Conservation (phyloP, 1,140 invertebrate species). For the Trachelipus rathkii region DNA sequence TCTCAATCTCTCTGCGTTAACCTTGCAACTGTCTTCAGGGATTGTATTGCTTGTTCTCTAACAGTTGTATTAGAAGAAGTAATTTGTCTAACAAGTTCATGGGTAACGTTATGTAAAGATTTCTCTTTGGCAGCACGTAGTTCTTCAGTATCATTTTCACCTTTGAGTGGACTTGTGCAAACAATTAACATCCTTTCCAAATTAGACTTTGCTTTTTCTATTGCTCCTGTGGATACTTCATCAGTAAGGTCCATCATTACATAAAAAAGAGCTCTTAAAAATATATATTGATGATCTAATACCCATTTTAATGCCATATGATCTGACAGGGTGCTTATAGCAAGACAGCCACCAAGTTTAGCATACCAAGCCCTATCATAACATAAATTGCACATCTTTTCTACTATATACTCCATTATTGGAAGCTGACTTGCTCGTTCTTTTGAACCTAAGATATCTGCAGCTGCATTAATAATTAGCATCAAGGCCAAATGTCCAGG, state of each 20-base stretch:
- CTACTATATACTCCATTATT: slow-evolving; percentile 90
- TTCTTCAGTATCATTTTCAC: slow-evolving; percentile 54
- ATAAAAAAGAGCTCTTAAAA: slow-evolving; percentile 90
- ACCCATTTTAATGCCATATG: slow-evolving; percentile 88
- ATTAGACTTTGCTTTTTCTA: slow-evolving; percentile 90
- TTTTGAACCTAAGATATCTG: slow-evolving; percentile 78
- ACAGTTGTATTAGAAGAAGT: slow-evolving; percentile 89
- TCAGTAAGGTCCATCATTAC: slow-evolving; percentile 96
- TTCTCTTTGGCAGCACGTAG: slow-evolving; percentile 73
- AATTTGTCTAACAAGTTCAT: slow-evolving; percentile 86
- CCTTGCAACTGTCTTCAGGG: slow-evolving; percentile 74
- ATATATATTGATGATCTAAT: slow-evolving; percentile 83
- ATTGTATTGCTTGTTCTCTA: slow-evolving; percentile 87
- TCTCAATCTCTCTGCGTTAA: slow-evolving; percentile 75
- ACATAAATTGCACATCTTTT: slow-evolving; percentile 89
- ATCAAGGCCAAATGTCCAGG: slow-evolving; percentile 81
- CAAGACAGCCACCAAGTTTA: slow-evolving; percentile 92
- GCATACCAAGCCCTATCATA: slow-evolving; percentile 98
- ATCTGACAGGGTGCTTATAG: slow-evolving; percentile 89
- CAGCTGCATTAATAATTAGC: slow-evolving; percentile 83
- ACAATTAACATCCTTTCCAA: slow-evolving; percentile 82
- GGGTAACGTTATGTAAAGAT: slow-evolving; percentile 81
- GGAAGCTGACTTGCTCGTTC: slow-evolving; percentile 85
- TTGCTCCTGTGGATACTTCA: slow-evolving; percentile 86
- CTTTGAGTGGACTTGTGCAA: slow-evolving; percentile 61